A percentile compares a stretch with the other conserved stretches of the same genome.
Conservation (phyloP, 2,113 vertebrate species). For the Tyto alba region DNA sequence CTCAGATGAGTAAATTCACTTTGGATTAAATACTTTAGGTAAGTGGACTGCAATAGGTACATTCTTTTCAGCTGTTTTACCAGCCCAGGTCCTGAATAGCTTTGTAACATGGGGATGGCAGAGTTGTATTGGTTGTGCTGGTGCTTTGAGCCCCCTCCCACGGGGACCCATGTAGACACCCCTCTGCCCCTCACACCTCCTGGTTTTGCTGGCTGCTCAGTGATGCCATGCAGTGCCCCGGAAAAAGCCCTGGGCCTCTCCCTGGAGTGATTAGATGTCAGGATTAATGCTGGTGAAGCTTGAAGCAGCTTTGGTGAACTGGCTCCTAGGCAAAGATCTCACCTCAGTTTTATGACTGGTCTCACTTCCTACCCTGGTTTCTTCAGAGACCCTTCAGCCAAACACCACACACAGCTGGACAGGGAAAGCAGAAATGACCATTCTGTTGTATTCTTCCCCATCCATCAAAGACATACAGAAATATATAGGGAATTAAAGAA, state of each 20-base stretch:
- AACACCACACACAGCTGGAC: not conserved
- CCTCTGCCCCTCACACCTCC: rapidly evolving
- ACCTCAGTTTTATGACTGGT: not conserved
- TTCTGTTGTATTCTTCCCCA: not conserved
- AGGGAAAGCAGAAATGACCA: not conserved
- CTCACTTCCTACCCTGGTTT: not conserved
- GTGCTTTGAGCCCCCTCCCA: rapidly evolving
- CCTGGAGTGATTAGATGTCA: not conserved
- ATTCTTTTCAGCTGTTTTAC: not conserved
- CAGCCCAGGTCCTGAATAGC: rapidly evolving
- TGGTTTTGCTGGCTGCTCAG: not conserved
- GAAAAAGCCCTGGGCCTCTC: not conserved
- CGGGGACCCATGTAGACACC: rapidly evolving
- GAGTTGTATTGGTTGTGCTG: rapidly evolving
- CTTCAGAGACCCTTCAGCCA: not conserved
- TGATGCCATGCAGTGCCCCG: rapidly evolving
- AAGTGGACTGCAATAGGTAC: not conserved
- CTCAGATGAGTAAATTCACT: not conserved
- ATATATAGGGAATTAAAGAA: not conserved
- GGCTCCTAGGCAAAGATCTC: rapidly evolving
- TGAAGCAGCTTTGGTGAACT: not conserved
- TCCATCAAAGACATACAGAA: not conserved
- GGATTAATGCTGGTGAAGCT: not conserved
- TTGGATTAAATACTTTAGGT: not conserved
- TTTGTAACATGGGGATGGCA: rapidly evolving